A percentile compares a stretch with the other conserved stretches of the same genome.
These are phyloP conservation scores for Alca torda DNA, from an alignment of 2,797 vertebrate genomes.

Conservation along the genomic window DNA sequence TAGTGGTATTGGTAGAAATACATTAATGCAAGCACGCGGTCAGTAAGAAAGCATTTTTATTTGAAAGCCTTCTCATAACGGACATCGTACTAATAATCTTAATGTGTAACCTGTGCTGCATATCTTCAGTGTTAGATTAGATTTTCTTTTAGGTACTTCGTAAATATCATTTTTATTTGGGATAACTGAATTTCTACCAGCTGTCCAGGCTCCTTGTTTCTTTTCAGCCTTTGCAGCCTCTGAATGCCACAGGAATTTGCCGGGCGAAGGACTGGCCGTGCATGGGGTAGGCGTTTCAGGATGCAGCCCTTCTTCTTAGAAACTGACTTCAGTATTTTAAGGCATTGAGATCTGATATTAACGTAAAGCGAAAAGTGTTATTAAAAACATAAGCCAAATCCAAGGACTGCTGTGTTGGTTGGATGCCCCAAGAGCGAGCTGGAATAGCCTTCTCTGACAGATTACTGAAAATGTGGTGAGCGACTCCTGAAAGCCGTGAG, in stretches of 20 bases:
- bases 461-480: background rate
- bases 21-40: background rate
- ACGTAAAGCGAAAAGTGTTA: background rate
- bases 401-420: background rate
- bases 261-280: background rate
- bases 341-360: background rate
- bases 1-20: slow-evolving; percentile 34
- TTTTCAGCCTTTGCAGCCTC: background rate
- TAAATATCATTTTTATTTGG: background rate
- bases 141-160: background rate
- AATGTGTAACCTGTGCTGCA: background rate
- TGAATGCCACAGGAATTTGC: background rate
- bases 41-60: background rate
- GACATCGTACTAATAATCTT: background rate
- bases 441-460: background rate
- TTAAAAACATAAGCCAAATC: slow-evolving; percentile 34
- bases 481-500: rapidly evolving
- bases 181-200: background rate
- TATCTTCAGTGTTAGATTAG: background rate
- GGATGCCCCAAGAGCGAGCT: background rate
- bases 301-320: background rate
- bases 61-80: background rate
- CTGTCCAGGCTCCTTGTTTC: background rate
- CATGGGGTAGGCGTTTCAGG: rapidly evolving
- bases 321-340: background rate